Percentiles rank a stretch among this genome's conserved stretches.
Evolutionary conservation across 2,888 invertebrate species (phyloP).

Genomic region (Hirtodrosophila duncani): DNA sequence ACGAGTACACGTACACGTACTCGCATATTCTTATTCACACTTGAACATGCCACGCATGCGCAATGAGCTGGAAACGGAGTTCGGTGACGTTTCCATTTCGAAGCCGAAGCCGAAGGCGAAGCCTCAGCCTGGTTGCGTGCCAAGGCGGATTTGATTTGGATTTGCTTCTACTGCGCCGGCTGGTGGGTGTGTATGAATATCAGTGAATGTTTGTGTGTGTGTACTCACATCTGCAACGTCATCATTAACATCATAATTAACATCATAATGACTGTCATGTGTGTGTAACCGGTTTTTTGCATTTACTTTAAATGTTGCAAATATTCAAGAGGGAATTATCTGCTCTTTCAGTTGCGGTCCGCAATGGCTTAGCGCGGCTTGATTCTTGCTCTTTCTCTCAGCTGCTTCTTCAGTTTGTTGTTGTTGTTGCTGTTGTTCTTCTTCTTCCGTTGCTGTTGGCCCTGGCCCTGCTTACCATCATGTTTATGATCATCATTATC

Average conservation of each 20-base stretch:
- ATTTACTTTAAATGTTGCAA: constrained; percentile 64
- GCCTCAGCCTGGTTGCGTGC: constrained; percentile 43
- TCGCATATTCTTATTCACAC: constrained; percentile 14
- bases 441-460: neutral
- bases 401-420: too few relatives aligned
- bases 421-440: neutral
- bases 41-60: constrained; percentile 58
- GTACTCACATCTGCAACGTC: constrained; percentile 44
- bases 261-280: constrained; percentile 8
- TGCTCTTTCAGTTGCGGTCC: constrained; percentile 38
- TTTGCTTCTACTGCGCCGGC: constrained; percentile 18
- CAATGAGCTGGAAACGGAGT: constrained; percentile 63
- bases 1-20: constrained; percentile 23
- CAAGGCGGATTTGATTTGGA: constrained; percentile 60
- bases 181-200: constrained; percentile 27
- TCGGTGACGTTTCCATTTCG: constrained; percentile 26
- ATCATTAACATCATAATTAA: constrained; percentile 37
- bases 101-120: neutral
- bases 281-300: constrained; percentile 63
- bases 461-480: constrained; percentile 1
- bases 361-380: constrained; percentile 29
- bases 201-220: constrained; percentile 6
- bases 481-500: too few relatives aligned
- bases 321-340: constrained; percentile 66
- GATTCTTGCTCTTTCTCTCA: constrained; percentile 39